Conservation (phyloP, 2,113 vertebrate genomes). For the Triplophysa dalaica region DNA sequence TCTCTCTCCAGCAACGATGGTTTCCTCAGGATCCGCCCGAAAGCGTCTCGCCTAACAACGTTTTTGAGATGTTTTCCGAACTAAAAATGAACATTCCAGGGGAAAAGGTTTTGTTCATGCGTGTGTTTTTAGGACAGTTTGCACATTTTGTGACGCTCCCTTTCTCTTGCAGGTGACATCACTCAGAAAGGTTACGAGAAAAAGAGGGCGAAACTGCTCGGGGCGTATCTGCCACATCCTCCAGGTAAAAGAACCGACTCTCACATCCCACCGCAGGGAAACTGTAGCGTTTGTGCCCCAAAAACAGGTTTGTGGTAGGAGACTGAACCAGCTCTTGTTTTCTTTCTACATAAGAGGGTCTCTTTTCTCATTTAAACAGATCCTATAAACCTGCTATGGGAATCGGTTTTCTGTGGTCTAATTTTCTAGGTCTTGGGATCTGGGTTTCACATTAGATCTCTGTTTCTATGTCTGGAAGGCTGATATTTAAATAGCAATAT, state of each 20-base stretch:
- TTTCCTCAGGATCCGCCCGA: slow-evolving; percentile 3
- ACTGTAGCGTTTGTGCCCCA: neutral
- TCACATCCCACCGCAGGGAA: slow-evolving; percentile 19
- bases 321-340: neutral
- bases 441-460: slow-evolving; percentile 19
- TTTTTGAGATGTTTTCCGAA: neutral
- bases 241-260: slow-evolving; percentile 69
- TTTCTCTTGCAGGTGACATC: slow-evolving; percentile 81
- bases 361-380: slow-evolving; percentile 13
- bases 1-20: neutral
- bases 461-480: neutral
- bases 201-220: slow-evolving; percentile 88
- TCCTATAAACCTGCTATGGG: slow-evolving; percentile 14
- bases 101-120: too few species aligned
- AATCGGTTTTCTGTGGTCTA: slow-evolving; percentile 7
- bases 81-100: neutral
- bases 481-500: neutral
- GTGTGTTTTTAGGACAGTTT: neutral
- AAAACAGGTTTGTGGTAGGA: neutral
- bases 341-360: slow-evolving; percentile 36
- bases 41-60: neutral
- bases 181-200: slow-evolving; percentile 92
- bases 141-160: neutral
- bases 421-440: slow-evolving; percentile 15
- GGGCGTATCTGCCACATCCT: slow-evolving; percentile 87